These are phyloP conservation scores for Watsonalla binaria DNA, from an alignment of 2,888 invertebrate genomes.

Conservation along the genomic window DNA sequence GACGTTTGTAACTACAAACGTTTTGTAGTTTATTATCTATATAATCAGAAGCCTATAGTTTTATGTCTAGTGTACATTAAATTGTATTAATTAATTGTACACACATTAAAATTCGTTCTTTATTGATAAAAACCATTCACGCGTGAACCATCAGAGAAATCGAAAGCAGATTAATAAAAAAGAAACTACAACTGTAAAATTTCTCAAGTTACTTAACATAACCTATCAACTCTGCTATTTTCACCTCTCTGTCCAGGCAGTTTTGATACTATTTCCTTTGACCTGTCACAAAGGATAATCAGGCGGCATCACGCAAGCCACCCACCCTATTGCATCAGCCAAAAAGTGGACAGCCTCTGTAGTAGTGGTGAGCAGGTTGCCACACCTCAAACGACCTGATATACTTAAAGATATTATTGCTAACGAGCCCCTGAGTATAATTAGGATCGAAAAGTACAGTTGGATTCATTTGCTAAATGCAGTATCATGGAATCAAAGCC, in stretches of 20 bases:
- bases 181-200: conserved; percentile 14
- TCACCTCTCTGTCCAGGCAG: conserved; percentile 28
- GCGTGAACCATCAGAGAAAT: conserved; percentile 11
- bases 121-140: neutral
- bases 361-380: conserved; percentile 39
- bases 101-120: too few species aligned
- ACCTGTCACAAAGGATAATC: conserved; percentile 34
- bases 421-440: conserved; percentile 12
- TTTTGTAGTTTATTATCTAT: too few species aligned
- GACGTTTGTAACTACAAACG: too few species aligned
- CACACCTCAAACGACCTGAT: conserved; percentile 34
- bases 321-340: conserved; percentile 70
- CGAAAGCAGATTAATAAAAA: conserved; percentile 13
- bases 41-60: too few species aligned
- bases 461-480: conserved; percentile 16
- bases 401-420: conserved; percentile 27
- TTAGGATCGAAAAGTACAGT: neutral
- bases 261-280: conserved; percentile 36
- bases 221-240: conserved; percentile 23
- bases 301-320: conserved; percentile 53
- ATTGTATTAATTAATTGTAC: too few species aligned
- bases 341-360: conserved; percentile 51
- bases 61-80: too few species aligned
- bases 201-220: conserved; percentile 15
- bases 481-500: conserved; percentile 15